These are phyloP conservation scores for Grammomys surdaster DNA, from an alignment of 2,113 vertebrate genomes.

Conservation along the genomic window DNA sequence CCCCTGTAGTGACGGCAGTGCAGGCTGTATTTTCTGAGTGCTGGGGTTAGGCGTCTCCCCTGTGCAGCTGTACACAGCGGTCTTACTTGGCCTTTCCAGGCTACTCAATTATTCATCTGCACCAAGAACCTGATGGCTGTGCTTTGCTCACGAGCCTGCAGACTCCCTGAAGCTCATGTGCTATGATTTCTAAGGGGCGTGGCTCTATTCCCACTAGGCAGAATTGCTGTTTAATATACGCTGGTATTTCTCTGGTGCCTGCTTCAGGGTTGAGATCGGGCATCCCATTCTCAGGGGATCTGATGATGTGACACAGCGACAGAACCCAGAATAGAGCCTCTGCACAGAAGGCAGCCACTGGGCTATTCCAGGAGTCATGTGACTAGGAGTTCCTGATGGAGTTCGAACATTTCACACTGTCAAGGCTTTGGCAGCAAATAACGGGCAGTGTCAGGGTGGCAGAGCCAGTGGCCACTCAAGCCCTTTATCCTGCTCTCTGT, in stretches of 20 bases:
- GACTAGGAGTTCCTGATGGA: slow-evolving; percentile 8
- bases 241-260: slow-evolving; percentile 71
- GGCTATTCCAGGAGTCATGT: neutral
- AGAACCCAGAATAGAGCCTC: neutral
- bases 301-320: slow-evolving; percentile 34
- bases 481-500: neutral
- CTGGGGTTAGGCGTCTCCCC: neutral
- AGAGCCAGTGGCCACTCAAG: neutral
- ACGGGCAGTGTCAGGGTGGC: neutral
- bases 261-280: neutral
- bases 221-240: slow-evolving; percentile 76
- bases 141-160: accelerated
- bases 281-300: neutral
- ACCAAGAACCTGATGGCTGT: slow-evolving; percentile 11
- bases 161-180: slow-evolving; percentile 72
- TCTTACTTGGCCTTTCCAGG: slow-evolving; percentile 50
- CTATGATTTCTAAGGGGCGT: slow-evolving; percentile 78
- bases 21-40: neutral
- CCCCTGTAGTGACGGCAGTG: too few species aligned
- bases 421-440: neutral
- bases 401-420: neutral
- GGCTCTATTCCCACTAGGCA: slow-evolving; percentile 69
- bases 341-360: neutral
- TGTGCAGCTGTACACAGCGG: neutral
- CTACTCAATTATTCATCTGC: slow-evolving; percentile 79